phyloP scores from a whole-genome alignment of 92 coral and sea anemone genomes.

The Actinostola sp. region DNA sequence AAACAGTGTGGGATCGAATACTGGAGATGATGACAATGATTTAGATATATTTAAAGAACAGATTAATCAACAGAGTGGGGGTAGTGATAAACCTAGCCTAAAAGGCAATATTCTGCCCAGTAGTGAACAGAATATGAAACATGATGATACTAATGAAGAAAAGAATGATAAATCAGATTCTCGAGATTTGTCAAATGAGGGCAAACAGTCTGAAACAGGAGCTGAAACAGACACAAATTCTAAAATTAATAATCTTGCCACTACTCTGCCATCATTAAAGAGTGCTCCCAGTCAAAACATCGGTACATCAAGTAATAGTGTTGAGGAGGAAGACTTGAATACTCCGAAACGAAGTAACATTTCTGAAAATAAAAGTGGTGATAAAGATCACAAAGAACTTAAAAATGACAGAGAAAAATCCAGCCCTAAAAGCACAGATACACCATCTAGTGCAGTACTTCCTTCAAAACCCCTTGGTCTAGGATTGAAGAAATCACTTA shows the following conservation, averaged over 20 bases:
- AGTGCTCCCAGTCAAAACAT: not conserved
- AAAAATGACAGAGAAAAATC: not conserved
- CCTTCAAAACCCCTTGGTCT: slow-evolving; percentile 13
- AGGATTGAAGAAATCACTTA: slow-evolving; percentile 29
- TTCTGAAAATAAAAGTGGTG: slow-evolving; percentile 1
- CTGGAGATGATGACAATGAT: slow-evolving; percentile 5
- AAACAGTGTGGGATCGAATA: not conserved
- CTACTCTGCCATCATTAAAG: too few relatives aligned
- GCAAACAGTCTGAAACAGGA: too few relatives aligned
- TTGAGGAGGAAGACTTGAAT: slow-evolving; percentile 10
- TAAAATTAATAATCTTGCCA: too few relatives aligned
- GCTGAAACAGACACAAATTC: too few relatives aligned
- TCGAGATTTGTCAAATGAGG: too few relatives aligned
- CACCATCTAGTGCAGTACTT: not conserved
- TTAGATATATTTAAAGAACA: slow-evolving; percentile 11
- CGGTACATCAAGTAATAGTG: not conserved
- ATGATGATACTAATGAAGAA: slow-evolving; percentile 4
- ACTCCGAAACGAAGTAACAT: slow-evolving; percentile 14
- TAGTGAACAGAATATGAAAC: not conserved
- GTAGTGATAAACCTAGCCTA: not conserved
- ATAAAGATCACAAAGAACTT: not conserved
- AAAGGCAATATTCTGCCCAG: not conserved
- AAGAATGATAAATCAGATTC: not conserved
- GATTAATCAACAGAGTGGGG: not conserved
- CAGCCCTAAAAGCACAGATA: not conserved